Conservation (phyloP, 2,113 vertebrate species). For the Tragulus kanchil region DNA sequence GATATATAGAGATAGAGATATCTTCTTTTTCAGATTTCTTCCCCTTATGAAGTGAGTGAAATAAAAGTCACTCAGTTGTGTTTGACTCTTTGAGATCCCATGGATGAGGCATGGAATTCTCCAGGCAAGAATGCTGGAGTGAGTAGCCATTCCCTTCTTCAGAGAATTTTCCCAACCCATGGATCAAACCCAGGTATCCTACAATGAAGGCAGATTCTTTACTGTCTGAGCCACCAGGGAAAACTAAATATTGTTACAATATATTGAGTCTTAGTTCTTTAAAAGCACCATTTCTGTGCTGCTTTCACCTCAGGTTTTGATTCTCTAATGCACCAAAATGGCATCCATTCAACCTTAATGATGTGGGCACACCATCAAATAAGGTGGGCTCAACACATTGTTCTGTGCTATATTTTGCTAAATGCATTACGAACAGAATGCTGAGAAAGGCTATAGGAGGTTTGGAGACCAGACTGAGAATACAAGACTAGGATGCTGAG, state of each 20-base stretch:
- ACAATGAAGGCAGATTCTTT: too few relatives aligned
- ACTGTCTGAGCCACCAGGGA: too few relatives aligned
- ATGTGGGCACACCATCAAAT: fast-evolving
- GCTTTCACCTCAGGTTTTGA: neutral
- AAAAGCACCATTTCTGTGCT: neutral
- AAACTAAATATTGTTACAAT: neutral
- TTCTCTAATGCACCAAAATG: neutral
- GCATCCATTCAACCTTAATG: neutral
- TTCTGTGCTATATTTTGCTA: neutral
- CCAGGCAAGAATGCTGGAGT: too few relatives aligned
- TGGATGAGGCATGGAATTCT: too few relatives aligned
- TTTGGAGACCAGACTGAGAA: neutral
- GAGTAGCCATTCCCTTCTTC: too few relatives aligned
- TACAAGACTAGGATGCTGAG: neutral
- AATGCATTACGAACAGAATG: too few relatives aligned
- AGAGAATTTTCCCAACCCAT: too few relatives aligned
- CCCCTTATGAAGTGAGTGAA: neutral
- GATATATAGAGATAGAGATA: neutral
- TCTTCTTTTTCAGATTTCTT: neutral
- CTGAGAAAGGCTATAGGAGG: neutral
- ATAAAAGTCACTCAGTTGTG: too few relatives aligned
- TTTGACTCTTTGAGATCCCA: too few relatives aligned
- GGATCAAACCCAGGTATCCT: too few relatives aligned
- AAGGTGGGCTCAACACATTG: neutral
- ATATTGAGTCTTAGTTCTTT: neutral